These are phyloP conservation scores for Galbula dea DNA, from an alignment of 2,113 vertebrate species.

Conservation along the genomic window DNA sequence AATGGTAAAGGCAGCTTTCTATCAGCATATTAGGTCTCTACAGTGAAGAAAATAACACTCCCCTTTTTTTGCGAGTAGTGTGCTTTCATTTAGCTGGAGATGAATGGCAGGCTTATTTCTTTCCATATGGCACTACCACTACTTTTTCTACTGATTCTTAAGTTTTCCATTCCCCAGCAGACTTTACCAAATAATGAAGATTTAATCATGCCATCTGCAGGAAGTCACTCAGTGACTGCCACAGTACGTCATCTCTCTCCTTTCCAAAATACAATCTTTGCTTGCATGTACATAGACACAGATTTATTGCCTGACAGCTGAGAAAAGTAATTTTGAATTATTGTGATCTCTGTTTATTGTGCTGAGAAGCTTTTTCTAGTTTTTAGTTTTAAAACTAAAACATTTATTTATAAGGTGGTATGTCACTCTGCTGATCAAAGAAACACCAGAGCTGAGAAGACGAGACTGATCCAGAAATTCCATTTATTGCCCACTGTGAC, in stretches of 20 bases:
- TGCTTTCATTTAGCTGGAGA: not conserved
- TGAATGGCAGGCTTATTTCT: not conserved
- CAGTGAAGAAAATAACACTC: not conserved
- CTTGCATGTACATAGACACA: not conserved
- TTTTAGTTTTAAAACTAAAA: too few relatives aligned
- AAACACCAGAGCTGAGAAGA: not conserved
- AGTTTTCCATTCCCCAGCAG: not conserved
- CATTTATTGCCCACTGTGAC: not conserved
- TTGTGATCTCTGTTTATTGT: not conserved
- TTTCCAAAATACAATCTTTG: not conserved
- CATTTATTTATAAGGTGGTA: accelerated
- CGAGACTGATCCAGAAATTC: not conserved
- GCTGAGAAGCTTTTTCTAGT: not conserved
- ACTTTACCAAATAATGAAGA: not conserved
- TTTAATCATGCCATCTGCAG: not conserved
- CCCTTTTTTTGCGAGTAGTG: not conserved
- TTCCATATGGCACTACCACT: not conserved
- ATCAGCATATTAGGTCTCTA: not conserved
- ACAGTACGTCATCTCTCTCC: not conserved
- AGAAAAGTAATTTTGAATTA: not conserved
- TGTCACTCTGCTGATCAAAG: not conserved
- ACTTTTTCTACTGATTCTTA: not conserved
- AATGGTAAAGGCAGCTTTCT: not conserved
- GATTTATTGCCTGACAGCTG: not conserved
- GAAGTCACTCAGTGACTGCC: not conserved